These are phyloP conservation scores for Macrotus californicus DNA, from an alignment of 2,113 vertebrate genomes.

Conservation along the genomic window DNA sequence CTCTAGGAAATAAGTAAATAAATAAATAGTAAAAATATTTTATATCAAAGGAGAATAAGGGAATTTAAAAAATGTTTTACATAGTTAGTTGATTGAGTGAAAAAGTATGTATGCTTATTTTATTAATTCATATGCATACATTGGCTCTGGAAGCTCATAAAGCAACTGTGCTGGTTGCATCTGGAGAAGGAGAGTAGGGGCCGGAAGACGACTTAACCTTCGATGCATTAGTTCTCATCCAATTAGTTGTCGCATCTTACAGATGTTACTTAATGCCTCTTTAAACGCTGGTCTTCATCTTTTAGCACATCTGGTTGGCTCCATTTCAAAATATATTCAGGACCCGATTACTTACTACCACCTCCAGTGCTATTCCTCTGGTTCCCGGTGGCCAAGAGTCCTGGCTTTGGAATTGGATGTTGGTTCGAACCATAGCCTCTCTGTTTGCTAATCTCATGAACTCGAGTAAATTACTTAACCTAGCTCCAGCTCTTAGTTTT, in stretches of 20 bases:
- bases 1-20: too few relatives aligned
- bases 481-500: constrained; percentile 20
- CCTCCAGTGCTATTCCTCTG: background rate
- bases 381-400: background rate
- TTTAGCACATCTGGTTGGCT: background rate
- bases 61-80: constrained; percentile 15
- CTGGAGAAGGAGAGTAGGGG: background rate
- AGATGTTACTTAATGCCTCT: background rate
- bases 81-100: background rate
- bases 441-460: constrained; percentile 29
- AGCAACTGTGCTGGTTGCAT: background rate
- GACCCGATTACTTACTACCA: background rate
- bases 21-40: background rate
- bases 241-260: background rate
- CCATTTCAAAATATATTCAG: background rate
- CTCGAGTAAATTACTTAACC: constrained; percentile 7
- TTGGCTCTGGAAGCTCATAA: background rate
- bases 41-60: background rate
- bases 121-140: constrained; percentile 27
- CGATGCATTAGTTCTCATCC: background rate
- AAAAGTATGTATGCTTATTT: constrained; percentile 1
- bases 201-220: background rate
- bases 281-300: background rate
- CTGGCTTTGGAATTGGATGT: background rate
- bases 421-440: background rate